phyloP scores from a whole-genome alignment of 1,140 invertebrate genomes.

The Homalodisca vitripennis region DNA sequence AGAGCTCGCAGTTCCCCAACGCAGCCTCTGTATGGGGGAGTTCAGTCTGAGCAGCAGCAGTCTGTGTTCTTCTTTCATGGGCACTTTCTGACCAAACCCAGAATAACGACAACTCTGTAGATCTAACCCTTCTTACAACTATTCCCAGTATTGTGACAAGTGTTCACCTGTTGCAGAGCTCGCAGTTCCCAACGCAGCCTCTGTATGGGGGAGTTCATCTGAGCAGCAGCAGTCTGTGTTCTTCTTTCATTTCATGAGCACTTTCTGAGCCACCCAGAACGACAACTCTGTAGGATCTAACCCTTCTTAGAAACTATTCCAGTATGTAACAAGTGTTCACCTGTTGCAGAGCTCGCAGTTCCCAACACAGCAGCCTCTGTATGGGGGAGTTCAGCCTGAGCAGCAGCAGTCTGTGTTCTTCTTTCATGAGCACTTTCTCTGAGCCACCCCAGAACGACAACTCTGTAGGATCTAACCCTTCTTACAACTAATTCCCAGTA shows the following conservation, averaged over 20 bases:
- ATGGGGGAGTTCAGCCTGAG: conserved; percentile 64
- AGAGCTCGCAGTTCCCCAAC: too few species aligned
- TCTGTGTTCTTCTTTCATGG: conserved; percentile 60
- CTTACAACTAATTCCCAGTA: too few species aligned
- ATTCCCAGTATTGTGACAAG: too few species aligned
- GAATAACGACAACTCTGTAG: too few species aligned
- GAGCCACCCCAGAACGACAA: conserved; percentile 83
- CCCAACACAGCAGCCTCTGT: conserved; percentile 64
- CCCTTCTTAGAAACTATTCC: too few species aligned
- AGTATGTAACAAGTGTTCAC: too few species aligned
- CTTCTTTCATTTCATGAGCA: conserved; percentile 66
- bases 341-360: conserved; percentile 59
- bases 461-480: conserved; percentile 63
- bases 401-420: conserved; percentile 58
- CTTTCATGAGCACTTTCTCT: conserved; percentile 66
- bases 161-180: too few species aligned
- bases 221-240: conserved; percentile 59
- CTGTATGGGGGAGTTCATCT: conserved; percentile 63
- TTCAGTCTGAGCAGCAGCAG: conserved; percentile 61
- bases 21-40: conserved; percentile 65
- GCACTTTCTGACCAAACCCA: too few species aligned
- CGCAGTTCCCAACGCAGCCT: conserved; percentile 64
- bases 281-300: conserved; percentile 68
- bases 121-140: too few species aligned
- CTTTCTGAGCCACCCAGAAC: conserved; percentile 77